Percentiles rank a stretch among this genome's conserved stretches.
Evolutionary conservation across 2,888 invertebrate species (phyloP).

Genomic region (Acronicta leporina): DNA sequence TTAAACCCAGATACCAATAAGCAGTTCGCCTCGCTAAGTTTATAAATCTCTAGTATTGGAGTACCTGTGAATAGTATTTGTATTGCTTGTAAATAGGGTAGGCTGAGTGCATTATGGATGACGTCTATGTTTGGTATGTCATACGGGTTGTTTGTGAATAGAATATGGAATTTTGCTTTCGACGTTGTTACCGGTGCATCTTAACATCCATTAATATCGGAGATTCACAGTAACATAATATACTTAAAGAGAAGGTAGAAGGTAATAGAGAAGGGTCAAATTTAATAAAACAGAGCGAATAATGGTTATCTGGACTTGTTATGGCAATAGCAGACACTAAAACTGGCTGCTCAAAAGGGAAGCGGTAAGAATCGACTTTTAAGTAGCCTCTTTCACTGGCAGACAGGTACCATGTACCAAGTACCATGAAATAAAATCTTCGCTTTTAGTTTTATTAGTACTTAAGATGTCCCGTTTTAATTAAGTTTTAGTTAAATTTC

Average conservation of each 20-base stretch:
- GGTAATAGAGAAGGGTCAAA: too few relatives aligned
- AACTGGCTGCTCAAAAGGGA: too few relatives aligned
- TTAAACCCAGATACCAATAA: neutral
- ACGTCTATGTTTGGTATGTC: neutral
- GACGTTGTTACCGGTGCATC: neutral
- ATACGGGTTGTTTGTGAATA: neutral
- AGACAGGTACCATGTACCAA: too few relatives aligned
- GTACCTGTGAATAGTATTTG: conserved; percentile 24
- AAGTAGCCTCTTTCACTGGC: too few relatives aligned
- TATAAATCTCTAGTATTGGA: conserved; percentile 29
- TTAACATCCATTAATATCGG: too few relatives aligned
- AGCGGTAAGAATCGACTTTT: too few relatives aligned
- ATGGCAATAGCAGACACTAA: too few relatives aligned
- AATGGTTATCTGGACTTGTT: too few relatives aligned
- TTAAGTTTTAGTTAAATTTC: neutral
- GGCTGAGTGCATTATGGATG: conserved; percentile 12
- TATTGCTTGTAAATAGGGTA: conserved; percentile 23
- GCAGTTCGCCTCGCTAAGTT: conserved; percentile 6
- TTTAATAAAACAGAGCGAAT: too few relatives aligned
- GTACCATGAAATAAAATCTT: neutral
- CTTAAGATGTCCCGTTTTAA: neutral
- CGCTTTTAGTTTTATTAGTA: neutral
- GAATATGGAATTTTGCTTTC: neutral
- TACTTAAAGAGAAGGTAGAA: too few relatives aligned
- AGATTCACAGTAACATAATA: too few relatives aligned